Evolutionary conservation across 1,140 invertebrate species (phyloP).

Genomic region (Bombus fervidus): DNA sequence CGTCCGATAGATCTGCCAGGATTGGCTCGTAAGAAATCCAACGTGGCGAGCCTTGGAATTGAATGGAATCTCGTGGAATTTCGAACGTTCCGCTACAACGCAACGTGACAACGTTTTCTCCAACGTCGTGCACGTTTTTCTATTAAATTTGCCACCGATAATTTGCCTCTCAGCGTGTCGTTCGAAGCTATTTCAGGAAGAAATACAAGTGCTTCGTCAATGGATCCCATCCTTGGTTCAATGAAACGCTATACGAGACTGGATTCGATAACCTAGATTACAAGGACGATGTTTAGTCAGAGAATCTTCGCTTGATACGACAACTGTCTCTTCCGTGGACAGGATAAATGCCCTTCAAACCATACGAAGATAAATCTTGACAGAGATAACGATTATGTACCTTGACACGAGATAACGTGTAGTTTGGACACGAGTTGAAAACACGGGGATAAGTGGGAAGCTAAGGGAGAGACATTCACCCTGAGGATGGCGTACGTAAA

Average conservation of each 20-base stretch:
- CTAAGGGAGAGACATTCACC: conserved; percentile 48
- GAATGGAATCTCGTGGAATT: background rate
- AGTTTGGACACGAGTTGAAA: background rate
- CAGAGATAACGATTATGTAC: too few relatives aligned
- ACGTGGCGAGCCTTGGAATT: background rate
- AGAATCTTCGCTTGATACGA: too few relatives aligned
- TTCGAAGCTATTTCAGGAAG: background rate
- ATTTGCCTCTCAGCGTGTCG: background rate
- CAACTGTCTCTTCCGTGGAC: too few relatives aligned
- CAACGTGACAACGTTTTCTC: too few relatives aligned
- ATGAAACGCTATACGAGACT: too few relatives aligned
- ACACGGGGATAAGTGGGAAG: background rate
- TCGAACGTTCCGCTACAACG: background rate
- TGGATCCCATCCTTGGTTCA: too few relatives aligned
- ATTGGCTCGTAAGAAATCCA: background rate
- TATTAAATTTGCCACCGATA: background rate
- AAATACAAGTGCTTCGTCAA: background rate
- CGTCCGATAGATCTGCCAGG: background rate
- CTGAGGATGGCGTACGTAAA: conserved; percentile 34
- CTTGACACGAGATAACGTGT: background rate
- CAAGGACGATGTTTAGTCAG: background rate
- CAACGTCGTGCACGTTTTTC: too few relatives aligned
- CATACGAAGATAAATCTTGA: too few relatives aligned
- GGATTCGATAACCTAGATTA: background rate
- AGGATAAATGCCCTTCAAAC: too few relatives aligned